A percentile compares a stretch with the other conserved stretches of the same genome.
These are phyloP conservation scores for Diaphora mendica DNA, from an alignment of 2,888 invertebrate genomes.

Conservation along the genomic window DNA sequence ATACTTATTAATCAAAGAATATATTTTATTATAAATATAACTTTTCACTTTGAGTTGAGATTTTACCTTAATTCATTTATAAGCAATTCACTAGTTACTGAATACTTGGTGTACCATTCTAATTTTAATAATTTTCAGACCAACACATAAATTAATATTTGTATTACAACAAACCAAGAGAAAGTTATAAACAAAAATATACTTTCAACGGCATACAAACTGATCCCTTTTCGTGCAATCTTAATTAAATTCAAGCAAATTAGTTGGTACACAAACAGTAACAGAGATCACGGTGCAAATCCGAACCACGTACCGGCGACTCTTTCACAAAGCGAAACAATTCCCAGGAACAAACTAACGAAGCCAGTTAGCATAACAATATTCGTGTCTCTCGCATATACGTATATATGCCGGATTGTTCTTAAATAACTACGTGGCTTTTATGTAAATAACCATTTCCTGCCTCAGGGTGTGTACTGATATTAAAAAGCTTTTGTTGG, in stretches of 20 bases:
- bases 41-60: too few species aligned
- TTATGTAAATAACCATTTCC: conserved; percentile 80
- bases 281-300: conserved; percentile 72
- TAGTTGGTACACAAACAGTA: conserved; percentile 60
- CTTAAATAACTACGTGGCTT: conserved; percentile 78
- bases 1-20: not conserved
- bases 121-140: not conserved
- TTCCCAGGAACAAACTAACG: conserved; percentile 84
- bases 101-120: not conserved
- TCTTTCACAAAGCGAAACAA: conserved; percentile 78
- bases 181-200: conserved; percentile 27
- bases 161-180: not conserved
- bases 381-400: conserved; percentile 70
- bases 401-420: conserved; percentile 70
- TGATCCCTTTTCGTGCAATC: conserved; percentile 45
- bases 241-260: conserved; percentile 67
- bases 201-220: conserved; percentile 32
- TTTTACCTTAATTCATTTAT: too few species aligned
- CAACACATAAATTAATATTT: not conserved
- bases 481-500: conserved; percentile 84
- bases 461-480: conserved; percentile 77
- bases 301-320: conserved; percentile 66
- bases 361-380: conserved; percentile 85
- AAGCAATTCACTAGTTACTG: too few species aligned
- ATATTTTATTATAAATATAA: not conserved